These are phyloP conservation scores for Leptodactylus fallax DNA, from an alignment of 2,797 vertebrate genomes.

Conservation along the genomic window DNA sequence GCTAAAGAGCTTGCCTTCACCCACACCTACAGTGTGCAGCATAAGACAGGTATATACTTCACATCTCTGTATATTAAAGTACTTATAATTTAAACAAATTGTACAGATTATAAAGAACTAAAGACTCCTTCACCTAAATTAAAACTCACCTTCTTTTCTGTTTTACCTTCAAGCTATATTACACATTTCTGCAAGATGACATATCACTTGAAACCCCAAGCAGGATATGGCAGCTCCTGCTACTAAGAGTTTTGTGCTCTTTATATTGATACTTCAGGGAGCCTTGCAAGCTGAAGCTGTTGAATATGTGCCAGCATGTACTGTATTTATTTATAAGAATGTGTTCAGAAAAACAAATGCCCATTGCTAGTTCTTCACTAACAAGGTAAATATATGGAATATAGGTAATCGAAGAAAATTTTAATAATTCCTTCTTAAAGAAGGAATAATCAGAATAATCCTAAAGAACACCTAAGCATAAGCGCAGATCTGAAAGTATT, in stretches of 20 bases:
- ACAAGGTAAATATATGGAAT: conserved; percentile 51
- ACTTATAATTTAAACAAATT: not conserved
- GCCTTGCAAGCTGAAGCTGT: conserved; percentile 64
- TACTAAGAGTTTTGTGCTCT: conserved; percentile 53
- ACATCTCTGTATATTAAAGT: no score
- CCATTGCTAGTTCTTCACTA: conserved; percentile 61
- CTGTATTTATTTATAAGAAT: conserved; percentile 64
- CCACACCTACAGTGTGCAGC: no score
- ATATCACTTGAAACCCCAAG: conserved; percentile 13
- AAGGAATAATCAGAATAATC: not conserved
- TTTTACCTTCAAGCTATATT: not conserved
- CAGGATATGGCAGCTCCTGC: conserved; percentile 30
- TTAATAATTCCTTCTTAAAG: not conserved
- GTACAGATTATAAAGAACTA: not conserved
- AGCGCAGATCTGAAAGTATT: not conserved
- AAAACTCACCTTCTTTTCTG: not conserved
- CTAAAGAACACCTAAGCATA: not conserved
- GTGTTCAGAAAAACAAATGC: conserved; percentile 66
- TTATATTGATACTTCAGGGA: conserved; percentile 59
- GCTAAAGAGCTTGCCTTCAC: no score
- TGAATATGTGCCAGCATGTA: conserved; percentile 64
- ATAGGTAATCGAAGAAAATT: not conserved
- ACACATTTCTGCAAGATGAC: accelerated
- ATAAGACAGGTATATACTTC: no score
- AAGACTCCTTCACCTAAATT: conserved; percentile 23